A percentile compares a stretch with the other conserved stretches of the same genome.
These are phyloP conservation scores for Danio jaintianensis DNA, from an alignment of 2,797 vertebrate species.

Conservation along the genomic window DNA sequence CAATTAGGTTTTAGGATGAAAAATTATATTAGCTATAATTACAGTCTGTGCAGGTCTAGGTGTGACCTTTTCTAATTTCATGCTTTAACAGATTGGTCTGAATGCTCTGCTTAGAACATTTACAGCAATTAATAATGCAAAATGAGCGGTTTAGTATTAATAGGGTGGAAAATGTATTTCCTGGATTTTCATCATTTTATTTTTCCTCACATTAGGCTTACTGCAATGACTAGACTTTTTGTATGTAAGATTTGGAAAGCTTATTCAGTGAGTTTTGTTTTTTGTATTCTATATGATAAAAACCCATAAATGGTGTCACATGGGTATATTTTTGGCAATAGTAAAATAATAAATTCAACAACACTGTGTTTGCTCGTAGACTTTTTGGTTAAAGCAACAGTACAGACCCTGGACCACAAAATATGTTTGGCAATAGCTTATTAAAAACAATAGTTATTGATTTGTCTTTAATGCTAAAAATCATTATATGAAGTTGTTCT, in stretches of 20 bases:
- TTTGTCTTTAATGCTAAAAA: too few relatives aligned
- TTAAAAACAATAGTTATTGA: too few relatives aligned
- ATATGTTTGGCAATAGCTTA: too few relatives aligned
- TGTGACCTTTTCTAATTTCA: constrained; percentile 47
- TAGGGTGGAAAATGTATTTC: constrained; percentile 12
- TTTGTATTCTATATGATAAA: too few relatives aligned
- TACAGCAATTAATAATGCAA: constrained; percentile 38
- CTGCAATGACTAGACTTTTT: not conserved
- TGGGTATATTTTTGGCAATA: too few relatives aligned
- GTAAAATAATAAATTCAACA: too few relatives aligned
- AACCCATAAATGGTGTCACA: too few relatives aligned
- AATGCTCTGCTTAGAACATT: constrained; percentile 24
- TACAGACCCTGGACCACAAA: too few relatives aligned
- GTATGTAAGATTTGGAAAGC: not conserved
- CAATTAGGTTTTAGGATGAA: constrained; percentile 40
- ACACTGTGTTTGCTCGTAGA: too few relatives aligned
- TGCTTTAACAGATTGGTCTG: constrained; percentile 40
- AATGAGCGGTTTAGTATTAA: constrained; percentile 7
- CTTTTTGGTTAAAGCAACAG: too few relatives aligned
- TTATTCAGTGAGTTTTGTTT: not conserved
- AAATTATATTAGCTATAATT: constrained; percentile 44
- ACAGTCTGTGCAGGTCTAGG: constrained; percentile 10
- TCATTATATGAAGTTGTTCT: too few relatives aligned
- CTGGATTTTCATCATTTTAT: not conserved
- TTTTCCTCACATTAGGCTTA: not conserved